Base-by-base conservation (phyloP, 2,797 vertebrate species). In the Rhinella marina region DNA sequence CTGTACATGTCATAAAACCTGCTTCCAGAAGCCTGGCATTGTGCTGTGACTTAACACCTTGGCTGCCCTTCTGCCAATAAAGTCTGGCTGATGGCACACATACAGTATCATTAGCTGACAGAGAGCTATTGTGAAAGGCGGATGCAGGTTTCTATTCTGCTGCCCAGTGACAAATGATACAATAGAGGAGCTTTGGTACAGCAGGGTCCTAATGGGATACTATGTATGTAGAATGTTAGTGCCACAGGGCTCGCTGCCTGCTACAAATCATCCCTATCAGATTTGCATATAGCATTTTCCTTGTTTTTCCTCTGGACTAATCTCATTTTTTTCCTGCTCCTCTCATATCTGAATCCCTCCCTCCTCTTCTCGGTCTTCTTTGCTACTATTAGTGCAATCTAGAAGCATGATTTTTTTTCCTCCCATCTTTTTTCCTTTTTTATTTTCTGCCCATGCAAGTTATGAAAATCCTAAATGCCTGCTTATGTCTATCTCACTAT, bases 191-290 rank as follows among this genome's bases (percentile, higher is more conserved):
- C 83, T 75, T 29, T 85, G 72, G 29, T 75, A 61, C 3, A 84
- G 70, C 52, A 75, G 19, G 19, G 14, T 50, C 17, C 29, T 76
- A 62, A 76, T 85, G 56, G 54, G 52, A 85, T 79, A 50, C 61
- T 70, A 52, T 68, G 14, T 48, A 70, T 56, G 64, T 21, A 81
- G 59, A 86, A 56, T 80, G 52, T 86, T n/a, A 80, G 78, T 32
- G 62, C 62, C 21, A 16, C 83, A 78, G 75, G 85, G 76, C 84
- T 70, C 61, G 76, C 61, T 79, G 62, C n/a, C 59, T 79, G n/a
- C 62, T 56, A 70, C 61, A 80, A 52, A 79, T 66, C 83, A 77
- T 85, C 11, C 73, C 57, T 17, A 64, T 64, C 61, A 86, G 16
- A 48, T 32, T 25, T 27, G 62, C n/a, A 79, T 68, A 21, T 70